These are phyloP conservation scores for Pheucticus melanocephalus DNA, from an alignment of 2,113 vertebrate species.

Conservation along the genomic window DNA sequence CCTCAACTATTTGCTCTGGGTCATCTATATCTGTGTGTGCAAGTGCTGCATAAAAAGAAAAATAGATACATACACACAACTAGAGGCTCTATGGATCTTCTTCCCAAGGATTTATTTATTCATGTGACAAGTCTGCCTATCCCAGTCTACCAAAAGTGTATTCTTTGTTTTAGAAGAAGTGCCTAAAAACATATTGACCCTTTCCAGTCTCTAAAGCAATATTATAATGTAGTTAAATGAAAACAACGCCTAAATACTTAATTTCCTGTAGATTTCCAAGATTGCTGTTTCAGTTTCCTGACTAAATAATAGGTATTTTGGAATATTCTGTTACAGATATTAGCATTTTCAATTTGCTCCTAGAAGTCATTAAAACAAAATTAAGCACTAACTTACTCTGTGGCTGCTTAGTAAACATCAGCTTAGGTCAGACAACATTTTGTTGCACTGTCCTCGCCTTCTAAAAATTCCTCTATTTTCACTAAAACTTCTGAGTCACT, in stretches of 20 bases:
- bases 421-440: neutral
- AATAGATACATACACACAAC: neutral
- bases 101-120: neutral
- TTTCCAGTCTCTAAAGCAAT: conserved; percentile 2
- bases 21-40: neutral
- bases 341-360: conserved; percentile 11
- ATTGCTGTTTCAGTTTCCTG: neutral
- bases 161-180: neutral
- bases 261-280: conserved; percentile 56
- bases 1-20: neutral
- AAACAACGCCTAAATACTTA: conserved; percentile 55
- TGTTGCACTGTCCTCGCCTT: neutral
- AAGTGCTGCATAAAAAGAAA: neutral
- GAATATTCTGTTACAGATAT: conserved; percentile 14
- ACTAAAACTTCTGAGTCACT: neutral
- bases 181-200: conserved; percentile 1
- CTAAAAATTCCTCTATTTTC: neutral
- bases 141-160: neutral
- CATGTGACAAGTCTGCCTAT: neutral
- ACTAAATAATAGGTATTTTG: conserved; percentile 5
- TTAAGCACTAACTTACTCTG: neutral
- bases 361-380: neutral
- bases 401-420: neutral
- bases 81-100: neutral
- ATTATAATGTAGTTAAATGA: conserved; percentile 29